Conservation (phyloP, 2,797 vertebrate genomes). For the Gymnoscopelus microlampas region DNA sequence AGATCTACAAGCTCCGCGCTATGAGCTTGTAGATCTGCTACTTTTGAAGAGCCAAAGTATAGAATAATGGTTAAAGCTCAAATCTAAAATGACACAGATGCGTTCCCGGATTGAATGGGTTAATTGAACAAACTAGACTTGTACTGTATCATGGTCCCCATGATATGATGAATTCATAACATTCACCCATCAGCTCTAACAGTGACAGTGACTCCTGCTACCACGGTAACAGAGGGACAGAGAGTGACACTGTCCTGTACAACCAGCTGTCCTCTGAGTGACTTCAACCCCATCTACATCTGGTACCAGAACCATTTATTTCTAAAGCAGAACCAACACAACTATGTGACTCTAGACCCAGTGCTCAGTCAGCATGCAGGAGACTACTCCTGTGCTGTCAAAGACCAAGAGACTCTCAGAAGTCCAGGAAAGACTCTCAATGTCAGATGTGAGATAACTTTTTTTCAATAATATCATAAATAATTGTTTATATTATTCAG, state of each 20-base stretch:
- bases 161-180: background rate
- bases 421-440: background rate
- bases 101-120: no score
- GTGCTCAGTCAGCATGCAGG: background rate
- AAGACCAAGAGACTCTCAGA: background rate
- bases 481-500: background rate
- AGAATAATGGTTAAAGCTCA: no score
- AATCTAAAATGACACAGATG: no score
- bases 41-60: no score
- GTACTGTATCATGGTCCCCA: no score
- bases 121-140: background rate
- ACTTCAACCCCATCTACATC: background rate
- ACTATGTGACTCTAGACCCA: no score
- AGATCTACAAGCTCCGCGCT: no score
- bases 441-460: conserved; percentile 23
- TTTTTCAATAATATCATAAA: background rate
- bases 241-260: conserved; percentile 45
- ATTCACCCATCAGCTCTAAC: conserved; percentile 5
- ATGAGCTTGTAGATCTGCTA: no score
- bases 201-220: conserved; percentile 20
- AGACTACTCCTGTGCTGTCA: conserved; percentile 15
- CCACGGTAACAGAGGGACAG: conserved; percentile 28
- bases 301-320: conserved; percentile 27
- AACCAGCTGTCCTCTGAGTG: conserved; percentile 3
- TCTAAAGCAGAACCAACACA: background rate